Evolutionary conservation across 2,113 vertebrate species (phyloP), one percentile per base, ranked within the genome.

Genomic region (Embiotoca jacksoni): DNA sequence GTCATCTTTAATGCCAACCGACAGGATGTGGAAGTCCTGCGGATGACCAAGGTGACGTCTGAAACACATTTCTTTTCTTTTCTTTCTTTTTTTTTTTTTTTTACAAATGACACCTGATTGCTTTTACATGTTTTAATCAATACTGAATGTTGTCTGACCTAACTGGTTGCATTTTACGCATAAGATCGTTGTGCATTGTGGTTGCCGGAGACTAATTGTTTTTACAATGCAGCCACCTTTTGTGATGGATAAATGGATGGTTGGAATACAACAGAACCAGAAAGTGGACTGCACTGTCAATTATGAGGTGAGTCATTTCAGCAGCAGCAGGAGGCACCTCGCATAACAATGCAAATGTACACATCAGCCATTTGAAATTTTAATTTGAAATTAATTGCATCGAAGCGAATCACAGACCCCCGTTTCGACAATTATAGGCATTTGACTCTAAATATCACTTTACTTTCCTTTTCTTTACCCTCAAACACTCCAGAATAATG

Each of bases 241-340:
- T 93, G 96, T 99, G 68, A 99, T 99, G 98, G 97, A 99, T 89
- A 98, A 97, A 77, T 99, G 98, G 98, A 96, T 98, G 35, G 86
- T 98, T 63, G 98, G 98, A 74, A 91, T 98, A 82, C 84, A 82
- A 49, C 89, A 95, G 44, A 94, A 96, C 85, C 96, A 98, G 86
- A 96, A 72, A 52, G 95, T 99, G 41, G 97, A 99, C 84, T 99
- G 95, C 90, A 88, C 89, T 8, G 94, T 99, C 81, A 99, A 95
- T 0, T 99, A 98, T 77, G 97, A 99, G 96, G 98, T 98, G 92
- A 95, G 94, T 61, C 14, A 58, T 65, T 41, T 14, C 11, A 78
- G 11, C 35, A 36, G 31, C 16, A 35, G 33, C 47, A n/a, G 16
- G 36, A 37, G 11, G 8, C 35, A 9, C 4, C 7, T 70, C 10